Evolutionary conservation across 2,888 invertebrate species (phyloP).

Genomic region (Neocrepidodera transversa): DNA sequence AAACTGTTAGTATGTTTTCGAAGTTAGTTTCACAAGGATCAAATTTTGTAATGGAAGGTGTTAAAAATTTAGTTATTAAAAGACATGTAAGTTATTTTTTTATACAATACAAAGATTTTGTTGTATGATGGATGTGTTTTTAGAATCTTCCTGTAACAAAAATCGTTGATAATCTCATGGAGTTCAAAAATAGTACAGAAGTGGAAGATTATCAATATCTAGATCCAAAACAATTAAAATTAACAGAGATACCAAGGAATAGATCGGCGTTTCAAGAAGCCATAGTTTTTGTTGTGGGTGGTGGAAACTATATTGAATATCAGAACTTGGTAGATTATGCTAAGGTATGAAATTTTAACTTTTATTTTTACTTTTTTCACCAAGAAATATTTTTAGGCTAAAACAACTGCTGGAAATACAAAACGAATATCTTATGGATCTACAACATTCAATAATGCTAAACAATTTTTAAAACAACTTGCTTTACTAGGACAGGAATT

Average conservation of each 20-base stretch:
- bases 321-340: constrained; percentile 97
- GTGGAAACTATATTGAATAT: constrained; percentile 99
- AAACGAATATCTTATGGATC: constrained; percentile 94
- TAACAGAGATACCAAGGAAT: constrained; percentile 71
- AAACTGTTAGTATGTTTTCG: constrained; percentile 98
- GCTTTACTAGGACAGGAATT: constrained; percentile 80
- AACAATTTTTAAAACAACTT: constrained; percentile 92
- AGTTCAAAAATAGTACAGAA: constrained; percentile 77
- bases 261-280: constrained; percentile 82
- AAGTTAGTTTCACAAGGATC: constrained; percentile 97
- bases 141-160: constrained; percentile 94
- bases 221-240: constrained; percentile 92
- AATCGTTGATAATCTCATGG: constrained; percentile 89
- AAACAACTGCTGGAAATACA: constrained; percentile 71
- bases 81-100: constrained; percentile 78
- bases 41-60: constrained; percentile 99
- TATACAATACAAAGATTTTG: too few relatives aligned
- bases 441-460: constrained; percentile 91
- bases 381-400: constrained; percentile 70
- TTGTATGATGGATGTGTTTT: too few relatives aligned
- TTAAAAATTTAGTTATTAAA: constrained; percentile 98
- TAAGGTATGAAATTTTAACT: constrained; percentile 67
- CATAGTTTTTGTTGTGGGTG: constrained; percentile 89
- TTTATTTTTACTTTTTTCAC: constrained; percentile 7
- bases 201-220: constrained; percentile 90